Evolutionary conservation across 2,888 invertebrate genomes (phyloP), one percentile per base, ranked within the genome.

Genomic region (Polydrusus pterygomalis): DNA sequence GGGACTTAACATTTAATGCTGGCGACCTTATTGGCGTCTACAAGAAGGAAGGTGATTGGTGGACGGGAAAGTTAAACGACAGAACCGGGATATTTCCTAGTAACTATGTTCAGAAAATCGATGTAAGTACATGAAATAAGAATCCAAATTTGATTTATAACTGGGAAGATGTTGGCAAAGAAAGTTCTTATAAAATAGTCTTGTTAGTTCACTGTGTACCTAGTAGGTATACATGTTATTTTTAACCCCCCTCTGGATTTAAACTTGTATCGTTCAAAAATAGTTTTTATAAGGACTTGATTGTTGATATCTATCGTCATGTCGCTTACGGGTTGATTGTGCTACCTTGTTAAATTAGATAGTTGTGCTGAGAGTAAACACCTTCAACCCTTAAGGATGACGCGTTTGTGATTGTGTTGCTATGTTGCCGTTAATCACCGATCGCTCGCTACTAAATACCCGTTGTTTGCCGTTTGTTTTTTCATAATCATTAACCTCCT

Each of bases 1-100:
- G 97, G 0, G 99, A 99, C 89, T 89, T 99, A 75, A 93, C 90
- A 75, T 98, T 98, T 88, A 94, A 94, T 80, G 92, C 91, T 0
- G 93, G 97, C 0, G 98, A 98, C 87, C 75, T 94, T 81, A 94
- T 99, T 74, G 91, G 92, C 81, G 97, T 99, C 0, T 91, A 92
- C 47, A 93, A 96, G 78, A 93, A 95, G 78, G 97, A 98, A 77
- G 98, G 97, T 0, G 98, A 99, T 86, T 99, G 99, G 99, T 99
- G 99, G 99, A 98, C 98, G 5, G 99, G 99, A 34, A 92, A 93
- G 79, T 91, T 97, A 80, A 96, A 94, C 49, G 90, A 92, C 82
- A 87, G 87, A 87, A 89, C 90, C 10, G 99, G 99, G 70, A 97
- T 99, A 81, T 99, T 99, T 89, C 99, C 99, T 0, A 97, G 97